Percentiles rank a stretch among this genome's conserved stretches.
These are phyloP conservation scores for Sarcophaga bullata DNA, from an alignment of 1,140 invertebrate genomes.

Conservation along the genomic window DNA sequence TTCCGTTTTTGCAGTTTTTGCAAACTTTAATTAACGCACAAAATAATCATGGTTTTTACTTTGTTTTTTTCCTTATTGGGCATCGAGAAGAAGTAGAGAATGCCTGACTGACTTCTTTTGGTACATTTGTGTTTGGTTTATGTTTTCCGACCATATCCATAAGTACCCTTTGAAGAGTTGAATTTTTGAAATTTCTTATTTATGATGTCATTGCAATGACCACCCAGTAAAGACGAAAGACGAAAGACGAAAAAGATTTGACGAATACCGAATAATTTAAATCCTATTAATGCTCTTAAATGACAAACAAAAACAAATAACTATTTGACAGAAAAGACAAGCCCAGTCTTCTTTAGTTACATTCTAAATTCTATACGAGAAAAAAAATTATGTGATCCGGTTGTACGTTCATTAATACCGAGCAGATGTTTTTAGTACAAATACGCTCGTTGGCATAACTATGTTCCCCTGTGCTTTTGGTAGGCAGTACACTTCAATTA, in stretches of 20 bases:
- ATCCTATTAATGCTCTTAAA: conserved; percentile 15
- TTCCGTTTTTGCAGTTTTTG: background rate
- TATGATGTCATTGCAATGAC: conserved; percentile 13
- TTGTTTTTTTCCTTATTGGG: background rate
- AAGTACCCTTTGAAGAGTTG: background rate
- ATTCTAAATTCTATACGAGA: no score
- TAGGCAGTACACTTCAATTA: no score
- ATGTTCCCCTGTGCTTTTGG: background rate
- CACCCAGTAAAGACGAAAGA: background rate
- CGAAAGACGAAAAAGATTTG: background rate
- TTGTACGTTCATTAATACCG: background rate
- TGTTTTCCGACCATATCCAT: background rate
- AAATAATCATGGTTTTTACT: background rate
- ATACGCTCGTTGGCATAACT: background rate
- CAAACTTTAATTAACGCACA: background rate
- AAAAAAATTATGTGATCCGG: background rate
- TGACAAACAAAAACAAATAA: background rate
- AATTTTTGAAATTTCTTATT: conserved; percentile 7
- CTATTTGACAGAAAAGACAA: background rate
- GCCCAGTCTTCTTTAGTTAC: no score
- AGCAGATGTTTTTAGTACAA: background rate
- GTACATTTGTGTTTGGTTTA: background rate
- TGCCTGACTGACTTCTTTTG: background rate
- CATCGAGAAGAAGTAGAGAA: conserved; percentile 6
- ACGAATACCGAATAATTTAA: background rate